Evolutionary conservation across 2,888 invertebrate species (phyloP).

Genomic region (Drosophila meridiana): DNA sequence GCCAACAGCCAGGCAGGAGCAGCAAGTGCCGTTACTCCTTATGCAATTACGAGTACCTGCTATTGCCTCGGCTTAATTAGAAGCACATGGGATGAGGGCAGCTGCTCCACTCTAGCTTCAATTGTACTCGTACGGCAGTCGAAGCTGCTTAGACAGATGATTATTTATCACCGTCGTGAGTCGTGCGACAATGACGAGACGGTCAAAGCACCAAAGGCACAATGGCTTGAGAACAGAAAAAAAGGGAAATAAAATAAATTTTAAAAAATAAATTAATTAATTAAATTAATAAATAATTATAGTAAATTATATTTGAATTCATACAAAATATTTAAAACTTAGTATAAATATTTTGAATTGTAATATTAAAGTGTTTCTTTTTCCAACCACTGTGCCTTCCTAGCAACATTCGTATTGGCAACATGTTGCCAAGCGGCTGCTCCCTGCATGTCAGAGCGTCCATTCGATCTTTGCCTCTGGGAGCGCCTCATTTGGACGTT

Average conservation of each 20-base stretch:
- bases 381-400: constrained; percentile 51
- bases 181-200: constrained; percentile 78
- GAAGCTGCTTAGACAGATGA: constrained; percentile 61
- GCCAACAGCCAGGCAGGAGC: constrained; percentile 47
- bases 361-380: not conserved
- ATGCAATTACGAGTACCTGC: constrained; percentile 76
- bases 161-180: constrained; percentile 81
- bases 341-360: not conserved
- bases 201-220: constrained; percentile 34
- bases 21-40: constrained; percentile 73
- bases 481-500: constrained; percentile 49
- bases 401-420: constrained; percentile 69
- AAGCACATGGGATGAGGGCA: constrained; percentile 37
- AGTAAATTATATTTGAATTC: not conserved
- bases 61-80: constrained; percentile 74
- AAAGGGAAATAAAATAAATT: not conserved
- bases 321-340: not conserved
- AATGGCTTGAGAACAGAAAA: constrained; percentile 15
- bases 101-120: constrained; percentile 28
- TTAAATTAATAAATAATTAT: not conserved
- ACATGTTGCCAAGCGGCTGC: constrained; percentile 50
- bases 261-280: not conserved
- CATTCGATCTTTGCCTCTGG: constrained; percentile 56
- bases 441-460: constrained; percentile 32
- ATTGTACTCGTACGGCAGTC: constrained; percentile 22